Evolutionary conservation across 2,888 invertebrate genomes (phyloP).

Genomic region (Sycophila texana): DNA sequence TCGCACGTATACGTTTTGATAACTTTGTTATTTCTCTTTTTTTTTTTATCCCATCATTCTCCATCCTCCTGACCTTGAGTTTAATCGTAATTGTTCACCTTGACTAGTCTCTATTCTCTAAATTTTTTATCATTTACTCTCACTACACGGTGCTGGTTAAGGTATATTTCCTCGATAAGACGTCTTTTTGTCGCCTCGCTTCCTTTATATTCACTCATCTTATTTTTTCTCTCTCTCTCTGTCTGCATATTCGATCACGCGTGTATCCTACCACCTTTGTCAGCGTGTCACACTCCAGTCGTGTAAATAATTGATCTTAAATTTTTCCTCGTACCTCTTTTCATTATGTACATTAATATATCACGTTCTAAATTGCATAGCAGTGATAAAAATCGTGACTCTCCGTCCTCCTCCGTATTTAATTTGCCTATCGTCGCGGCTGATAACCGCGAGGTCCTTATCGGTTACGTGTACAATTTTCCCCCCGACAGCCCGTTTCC

Average conservation of each 20-base stretch:
- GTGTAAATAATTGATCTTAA: slow-evolving; percentile 67
- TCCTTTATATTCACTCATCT: slow-evolving; percentile 27
- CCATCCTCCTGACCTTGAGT: slow-evolving; percentile 56
- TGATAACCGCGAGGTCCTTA: slow-evolving; percentile 23
- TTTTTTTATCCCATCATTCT: slow-evolving; percentile 15
- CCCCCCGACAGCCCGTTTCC: slow-evolving; percentile 1
- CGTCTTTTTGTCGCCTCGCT: slow-evolving; percentile 54
- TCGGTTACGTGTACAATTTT: slow-evolving; percentile 6
- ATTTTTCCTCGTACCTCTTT: slow-evolving; percentile 59
- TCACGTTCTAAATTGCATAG: slow-evolving; percentile 66
- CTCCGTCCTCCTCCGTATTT: slow-evolving; percentile 13
- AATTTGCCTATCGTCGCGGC: slow-evolving; percentile 39
- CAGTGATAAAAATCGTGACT: slow-evolving; percentile 65
- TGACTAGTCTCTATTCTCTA: slow-evolving; percentile 67
- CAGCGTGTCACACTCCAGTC: slow-evolving; percentile 55
- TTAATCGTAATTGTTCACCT: slow-evolving; percentile 65
- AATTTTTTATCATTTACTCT: slow-evolving; percentile 67
- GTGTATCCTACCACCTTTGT: no score
- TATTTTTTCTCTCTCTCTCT: slow-evolving; percentile 10
- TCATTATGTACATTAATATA: slow-evolving; percentile 57
- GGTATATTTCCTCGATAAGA: slow-evolving; percentile 66
- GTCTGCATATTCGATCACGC: background rate
- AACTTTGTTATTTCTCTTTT: slow-evolving; percentile 4
- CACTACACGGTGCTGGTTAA: slow-evolving; percentile 72
- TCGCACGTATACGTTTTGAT: slow-evolving; percentile 13